Evolutionary conservation across 2,113 vertebrate genomes (phyloP).

Genomic region (Hucho hucho): DNA sequence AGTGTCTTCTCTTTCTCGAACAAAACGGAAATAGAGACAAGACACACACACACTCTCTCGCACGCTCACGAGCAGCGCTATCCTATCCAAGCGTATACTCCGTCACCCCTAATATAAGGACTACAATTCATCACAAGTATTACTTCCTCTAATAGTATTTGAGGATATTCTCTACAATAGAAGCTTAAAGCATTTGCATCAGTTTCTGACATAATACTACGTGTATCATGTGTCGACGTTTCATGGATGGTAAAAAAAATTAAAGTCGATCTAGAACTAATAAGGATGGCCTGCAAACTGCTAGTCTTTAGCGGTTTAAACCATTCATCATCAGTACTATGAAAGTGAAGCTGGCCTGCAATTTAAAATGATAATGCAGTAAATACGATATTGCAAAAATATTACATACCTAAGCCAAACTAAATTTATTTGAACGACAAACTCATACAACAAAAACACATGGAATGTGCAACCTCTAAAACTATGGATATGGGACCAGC

Average conservation of each 20-base stretch:
- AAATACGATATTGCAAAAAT: slow-evolving; percentile 31
- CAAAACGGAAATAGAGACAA: slow-evolving; percentile 34
- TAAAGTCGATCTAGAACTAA: slow-evolving; percentile 38
- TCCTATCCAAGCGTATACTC: slow-evolving; percentile 64
- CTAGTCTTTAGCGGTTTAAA: slow-evolving; percentile 35
- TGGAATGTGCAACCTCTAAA: slow-evolving; percentile 11
- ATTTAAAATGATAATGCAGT: slow-evolving; percentile 30
- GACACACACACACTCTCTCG: too few relatives aligned
- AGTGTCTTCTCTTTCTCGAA: slow-evolving; percentile 33
- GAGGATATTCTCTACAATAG: slow-evolving; percentile 66
- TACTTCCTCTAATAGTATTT: slow-evolving; percentile 66
- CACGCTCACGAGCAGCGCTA: slow-evolving; percentile 61
- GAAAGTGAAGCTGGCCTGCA: slow-evolving; percentile 36
- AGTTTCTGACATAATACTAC: slow-evolving; percentile 64
- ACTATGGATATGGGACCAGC: slow-evolving; percentile 2
- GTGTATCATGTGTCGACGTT: slow-evolving; percentile 59
- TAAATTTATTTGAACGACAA: slow-evolving; percentile 4
- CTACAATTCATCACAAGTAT: slow-evolving; percentile 66
- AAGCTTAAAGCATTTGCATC: slow-evolving; percentile 75
- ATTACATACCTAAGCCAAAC: slow-evolving; percentile 28
- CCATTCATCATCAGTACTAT: slow-evolving; percentile 2
- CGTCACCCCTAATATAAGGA: slow-evolving; percentile 74
- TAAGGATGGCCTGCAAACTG: slow-evolving; percentile 49
- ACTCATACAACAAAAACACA: slow-evolving; percentile 29
- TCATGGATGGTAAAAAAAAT: slow-evolving; percentile 31